phyloP scores from a whole-genome alignment of 2,888 invertebrate genomes.

The Paralinhomoeus sp. region DNA sequence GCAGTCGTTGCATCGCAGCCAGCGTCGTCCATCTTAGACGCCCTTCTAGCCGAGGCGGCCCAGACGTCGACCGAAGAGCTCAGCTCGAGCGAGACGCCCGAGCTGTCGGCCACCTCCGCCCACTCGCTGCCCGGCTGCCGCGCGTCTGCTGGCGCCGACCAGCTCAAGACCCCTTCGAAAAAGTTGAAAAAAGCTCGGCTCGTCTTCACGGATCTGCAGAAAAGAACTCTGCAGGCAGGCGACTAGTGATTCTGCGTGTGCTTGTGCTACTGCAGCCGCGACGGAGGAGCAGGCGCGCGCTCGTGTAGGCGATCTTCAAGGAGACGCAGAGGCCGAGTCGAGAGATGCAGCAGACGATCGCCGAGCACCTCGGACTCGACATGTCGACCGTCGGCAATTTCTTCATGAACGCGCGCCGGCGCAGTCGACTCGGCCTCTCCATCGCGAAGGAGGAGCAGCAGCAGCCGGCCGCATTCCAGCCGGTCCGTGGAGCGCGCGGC shows the following conservation, averaged over 20 bases:
- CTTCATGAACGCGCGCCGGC: slow-evolving; percentile 14
- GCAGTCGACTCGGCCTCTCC: slow-evolving; percentile 6
- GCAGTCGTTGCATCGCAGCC: background rate
- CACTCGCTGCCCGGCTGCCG: background rate
- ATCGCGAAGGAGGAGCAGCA: too few relatives aligned
- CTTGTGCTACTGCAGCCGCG: too few relatives aligned
- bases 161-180: slow-evolving; percentile 7
- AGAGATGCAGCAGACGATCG: slow-evolving; percentile 17
- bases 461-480: too few relatives aligned
- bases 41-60: too few relatives aligned
- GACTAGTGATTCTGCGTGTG: too few relatives aligned
- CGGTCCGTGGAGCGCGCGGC: too few relatives aligned
- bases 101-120: slow-evolving; percentile 9
- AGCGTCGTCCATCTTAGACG: background rate
- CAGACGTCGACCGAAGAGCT: too few relatives aligned
- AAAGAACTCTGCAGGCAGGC: slow-evolving; percentile 59
- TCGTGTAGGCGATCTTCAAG: slow-evolving; percentile 14
- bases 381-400: slow-evolving; percentile 16
- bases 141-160: slow-evolving; percentile 1
- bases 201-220: slow-evolving; percentile 98
- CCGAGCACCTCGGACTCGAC: slow-evolving; percentile 14
- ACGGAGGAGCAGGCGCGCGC: background rate
- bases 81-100: slow-evolving; percentile 13
- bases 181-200: slow-evolving; percentile 88
- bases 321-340: slow-evolving; percentile 15